Conservation (phyloP, 2,113 vertebrate genomes). For the Protobothrops flavoviridis region DNA sequence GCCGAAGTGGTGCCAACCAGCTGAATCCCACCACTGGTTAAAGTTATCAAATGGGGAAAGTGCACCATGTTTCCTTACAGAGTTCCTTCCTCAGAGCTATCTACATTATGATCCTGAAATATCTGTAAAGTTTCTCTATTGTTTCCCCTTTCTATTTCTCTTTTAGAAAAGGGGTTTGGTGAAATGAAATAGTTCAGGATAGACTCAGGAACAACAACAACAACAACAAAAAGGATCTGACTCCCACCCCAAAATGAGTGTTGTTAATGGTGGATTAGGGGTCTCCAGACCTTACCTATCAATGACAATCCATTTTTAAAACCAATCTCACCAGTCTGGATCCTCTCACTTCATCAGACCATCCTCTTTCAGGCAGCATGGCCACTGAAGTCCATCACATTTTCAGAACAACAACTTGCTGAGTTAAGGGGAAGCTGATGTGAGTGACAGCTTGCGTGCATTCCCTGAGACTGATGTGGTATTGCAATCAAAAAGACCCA, state of each 20-base stretch:
- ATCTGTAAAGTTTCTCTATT: neutral
- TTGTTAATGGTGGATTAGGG: neutral
- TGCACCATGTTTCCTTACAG: neutral
- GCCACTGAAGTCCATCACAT: neutral
- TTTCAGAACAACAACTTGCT: neutral
- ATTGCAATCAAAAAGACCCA: conserved; percentile 7
- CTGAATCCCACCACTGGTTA: no score
- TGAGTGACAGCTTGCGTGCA: neutral
- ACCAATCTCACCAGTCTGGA: neutral
- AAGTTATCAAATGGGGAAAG: neutral
- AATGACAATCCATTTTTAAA: neutral
- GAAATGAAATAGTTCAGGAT: neutral
- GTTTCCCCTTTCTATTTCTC: neutral
- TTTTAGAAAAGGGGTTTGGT: neutral
- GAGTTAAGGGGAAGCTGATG: neutral
- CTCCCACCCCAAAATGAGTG: neutral
- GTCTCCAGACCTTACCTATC: neutral
- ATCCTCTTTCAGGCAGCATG: neutral
- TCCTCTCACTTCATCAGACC: neutral
- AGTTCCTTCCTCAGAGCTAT: neutral
- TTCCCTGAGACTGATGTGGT: neutral
- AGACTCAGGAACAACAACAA: neutral
- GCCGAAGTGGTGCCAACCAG: no score
- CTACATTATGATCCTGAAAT: neutral
- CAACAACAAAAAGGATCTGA: neutral